Conservation (phyloP, 2,888 invertebrate genomes). For the Heliconius cydno region DNA sequence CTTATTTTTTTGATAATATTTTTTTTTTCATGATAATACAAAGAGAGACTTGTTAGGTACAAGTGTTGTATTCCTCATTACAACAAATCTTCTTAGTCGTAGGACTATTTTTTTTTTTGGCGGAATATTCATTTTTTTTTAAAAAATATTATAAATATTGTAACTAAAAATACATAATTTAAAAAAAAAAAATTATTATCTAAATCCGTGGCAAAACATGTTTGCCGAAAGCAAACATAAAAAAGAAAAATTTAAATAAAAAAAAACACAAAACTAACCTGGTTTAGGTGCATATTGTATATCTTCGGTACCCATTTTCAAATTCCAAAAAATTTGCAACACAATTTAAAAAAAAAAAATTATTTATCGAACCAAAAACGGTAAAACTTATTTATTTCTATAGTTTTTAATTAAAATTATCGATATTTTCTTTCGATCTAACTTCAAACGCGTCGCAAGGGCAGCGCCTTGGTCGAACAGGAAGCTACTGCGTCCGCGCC, state of each 20-base stretch:
- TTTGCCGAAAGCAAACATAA: not conserved
- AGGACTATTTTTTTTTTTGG: not conserved
- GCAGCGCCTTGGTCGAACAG: constrained; percentile 49
- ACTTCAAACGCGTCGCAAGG: constrained; percentile 41
- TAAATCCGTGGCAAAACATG: too few species aligned
- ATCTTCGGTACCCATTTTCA: constrained; percentile 7
- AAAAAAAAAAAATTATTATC: too few species aligned
- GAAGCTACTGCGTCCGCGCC: constrained; percentile 48
- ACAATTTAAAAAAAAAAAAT: not conserved
- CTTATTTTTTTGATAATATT: too few species aligned
- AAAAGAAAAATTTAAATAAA: not conserved
- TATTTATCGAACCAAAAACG: not conserved
- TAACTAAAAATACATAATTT: too few species aligned
- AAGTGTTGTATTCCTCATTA: not conserved
- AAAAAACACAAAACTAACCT: constrained; percentile 2
- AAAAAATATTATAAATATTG: too few species aligned
- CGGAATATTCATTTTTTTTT: not conserved
- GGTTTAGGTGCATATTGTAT: constrained; percentile 13
- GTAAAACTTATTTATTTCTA: not conserved
- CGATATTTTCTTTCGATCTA: not conserved
- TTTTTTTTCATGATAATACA: too few species aligned
- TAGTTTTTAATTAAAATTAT: not conserved
- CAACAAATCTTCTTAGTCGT: too few species aligned
- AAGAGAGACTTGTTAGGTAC: not conserved
- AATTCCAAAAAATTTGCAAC: not conserved